Conservation (phyloP, 1,140 invertebrate genomes). For the Aphelinus certus region DNA sequence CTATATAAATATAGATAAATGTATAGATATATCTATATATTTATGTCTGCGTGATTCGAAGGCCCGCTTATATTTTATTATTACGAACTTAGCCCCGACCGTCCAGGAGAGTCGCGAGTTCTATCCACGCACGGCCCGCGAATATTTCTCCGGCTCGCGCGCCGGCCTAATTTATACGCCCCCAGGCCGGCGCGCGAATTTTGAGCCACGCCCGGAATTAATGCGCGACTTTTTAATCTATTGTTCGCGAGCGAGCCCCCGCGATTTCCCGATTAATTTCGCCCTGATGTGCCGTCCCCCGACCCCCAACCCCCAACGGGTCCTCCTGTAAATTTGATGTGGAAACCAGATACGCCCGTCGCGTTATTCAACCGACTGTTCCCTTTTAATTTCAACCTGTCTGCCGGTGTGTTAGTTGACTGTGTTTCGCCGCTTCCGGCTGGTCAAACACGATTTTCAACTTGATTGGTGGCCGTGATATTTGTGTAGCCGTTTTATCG, state of each 20-base stretch:
- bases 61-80: slow-evolving; percentile 47
- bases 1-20: neutral
- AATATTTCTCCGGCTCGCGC: slow-evolving; percentile 19
- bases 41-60: slow-evolving; percentile 7
- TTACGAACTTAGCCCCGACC: slow-evolving; percentile 33
- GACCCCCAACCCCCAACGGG: no score
- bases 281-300: neutral
- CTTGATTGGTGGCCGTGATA: no score
- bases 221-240: slow-evolving; percentile 32
- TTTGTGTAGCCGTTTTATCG: no score
- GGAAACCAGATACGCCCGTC: no score
- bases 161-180: slow-evolving; percentile 19
- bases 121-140: neutral
- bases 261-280: slow-evolving; percentile 25
- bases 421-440: no score
- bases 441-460: no score
- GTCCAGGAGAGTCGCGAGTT: neutral
- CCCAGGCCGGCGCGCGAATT: neutral
- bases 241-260: neutral
- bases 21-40: no score
- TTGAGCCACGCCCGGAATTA: slow-evolving; percentile 28
- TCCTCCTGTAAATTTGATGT: no score
- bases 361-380: no score
- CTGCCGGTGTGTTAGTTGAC: no score
- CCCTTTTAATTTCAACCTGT: no score